Evolutionary conservation across 2,888 invertebrate species (phyloP).

Genomic region (Lacanobia wlatinum): DNA sequence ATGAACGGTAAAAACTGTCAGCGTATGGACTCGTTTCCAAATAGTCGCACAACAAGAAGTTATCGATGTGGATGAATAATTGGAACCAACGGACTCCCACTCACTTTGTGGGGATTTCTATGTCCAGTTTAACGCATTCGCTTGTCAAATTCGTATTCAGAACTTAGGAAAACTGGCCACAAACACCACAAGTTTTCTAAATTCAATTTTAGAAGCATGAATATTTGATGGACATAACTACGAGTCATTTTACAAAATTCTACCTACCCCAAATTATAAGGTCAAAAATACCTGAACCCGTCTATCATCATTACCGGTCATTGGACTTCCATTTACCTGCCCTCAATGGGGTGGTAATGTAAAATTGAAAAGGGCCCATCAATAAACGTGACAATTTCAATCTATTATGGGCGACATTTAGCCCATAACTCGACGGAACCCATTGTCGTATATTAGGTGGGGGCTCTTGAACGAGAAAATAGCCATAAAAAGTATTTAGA

Average conservation of each 20-base stretch:
- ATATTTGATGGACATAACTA: not conserved
- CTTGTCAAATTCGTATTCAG: slow-evolving; percentile 13
- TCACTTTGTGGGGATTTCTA: slow-evolving; percentile 27
- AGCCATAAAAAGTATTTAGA: slow-evolving; percentile 79
- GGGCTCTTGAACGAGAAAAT: slow-evolving; percentile 63
- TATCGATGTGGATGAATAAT: slow-evolving; percentile 42
- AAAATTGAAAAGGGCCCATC: slow-evolving; percentile 70
- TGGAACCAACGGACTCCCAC: slow-evolving; percentile 27
- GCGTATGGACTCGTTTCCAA: slow-evolving; percentile 34
- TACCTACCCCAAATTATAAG: slow-evolving; percentile 6
- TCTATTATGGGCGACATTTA: slow-evolving; percentile 63
- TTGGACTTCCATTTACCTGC: slow-evolving; percentile 48
- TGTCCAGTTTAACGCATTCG: slow-evolving; percentile 21
- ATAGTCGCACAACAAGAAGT: slow-evolving; percentile 32
- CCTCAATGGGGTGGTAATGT: slow-evolving; percentile 55
- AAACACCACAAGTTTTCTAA: not conserved
- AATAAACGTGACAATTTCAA: slow-evolving; percentile 71
- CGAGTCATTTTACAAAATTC: slow-evolving; percentile 5
- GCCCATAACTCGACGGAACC: slow-evolving; percentile 67
- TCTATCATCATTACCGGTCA: slow-evolving; percentile 48
- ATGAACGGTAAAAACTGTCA: slow-evolving; percentile 35
- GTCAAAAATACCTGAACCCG: slow-evolving; percentile 23
- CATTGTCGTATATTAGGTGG: slow-evolving; percentile 55
- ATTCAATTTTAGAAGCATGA: not conserved
- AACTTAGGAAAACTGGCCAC: not conserved